phyloP scores from a whole-genome alignment of 2,113 vertebrate species.

The Trinectes maculatus region DNA sequence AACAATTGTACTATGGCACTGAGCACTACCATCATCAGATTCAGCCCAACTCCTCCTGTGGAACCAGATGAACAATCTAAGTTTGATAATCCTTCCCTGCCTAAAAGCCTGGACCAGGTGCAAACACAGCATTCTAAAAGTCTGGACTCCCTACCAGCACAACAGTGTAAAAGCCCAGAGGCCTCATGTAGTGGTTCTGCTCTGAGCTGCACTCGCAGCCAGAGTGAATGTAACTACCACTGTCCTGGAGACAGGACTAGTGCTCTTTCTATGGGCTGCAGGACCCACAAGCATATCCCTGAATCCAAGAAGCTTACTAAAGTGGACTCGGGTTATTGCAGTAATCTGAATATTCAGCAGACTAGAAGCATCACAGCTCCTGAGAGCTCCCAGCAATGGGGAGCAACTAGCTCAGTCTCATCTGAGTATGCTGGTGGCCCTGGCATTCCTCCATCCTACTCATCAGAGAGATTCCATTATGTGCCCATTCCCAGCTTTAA shows the following conservation, averaged over 20 bases:
- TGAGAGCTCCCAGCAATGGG: conserved; percentile 60
- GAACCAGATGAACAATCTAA: conserved; percentile 64
- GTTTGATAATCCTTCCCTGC: conserved; percentile 7
- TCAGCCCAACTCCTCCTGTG: conserved; percentile 85
- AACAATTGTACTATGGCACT: conserved; percentile 81
- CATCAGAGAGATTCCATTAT: conserved; percentile 64
- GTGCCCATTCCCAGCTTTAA: conserved; percentile 73
- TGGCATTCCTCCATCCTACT: conserved; percentile 61
- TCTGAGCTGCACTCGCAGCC: conserved; percentile 63
- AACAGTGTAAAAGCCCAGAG: conserved; percentile 52
- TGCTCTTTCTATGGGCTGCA: conserved; percentile 21
- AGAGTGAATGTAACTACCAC: conserved; percentile 63
- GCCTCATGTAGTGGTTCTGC: conserved; percentile 33
- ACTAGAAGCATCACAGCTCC: conserved; percentile 30
- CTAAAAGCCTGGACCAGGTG: conserved; percentile 46
- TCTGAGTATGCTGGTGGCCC: conserved; percentile 45
- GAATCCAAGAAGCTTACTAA: conserved; percentile 64
- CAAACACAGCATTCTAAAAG: conserved; percentile 63
- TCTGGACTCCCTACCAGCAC: conserved; percentile 59
- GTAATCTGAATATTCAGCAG: conserved; percentile 78
- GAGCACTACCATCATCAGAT: conserved; percentile 91
- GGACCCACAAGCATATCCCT: conserved; percentile 33
- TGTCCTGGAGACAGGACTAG: conserved; percentile 18
- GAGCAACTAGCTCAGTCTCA: conserved; percentile 16
- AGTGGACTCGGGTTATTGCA: conserved; percentile 80